Conservation (phyloP, 2,888 invertebrate species). For the Anagyrus pseudococci region DNA sequence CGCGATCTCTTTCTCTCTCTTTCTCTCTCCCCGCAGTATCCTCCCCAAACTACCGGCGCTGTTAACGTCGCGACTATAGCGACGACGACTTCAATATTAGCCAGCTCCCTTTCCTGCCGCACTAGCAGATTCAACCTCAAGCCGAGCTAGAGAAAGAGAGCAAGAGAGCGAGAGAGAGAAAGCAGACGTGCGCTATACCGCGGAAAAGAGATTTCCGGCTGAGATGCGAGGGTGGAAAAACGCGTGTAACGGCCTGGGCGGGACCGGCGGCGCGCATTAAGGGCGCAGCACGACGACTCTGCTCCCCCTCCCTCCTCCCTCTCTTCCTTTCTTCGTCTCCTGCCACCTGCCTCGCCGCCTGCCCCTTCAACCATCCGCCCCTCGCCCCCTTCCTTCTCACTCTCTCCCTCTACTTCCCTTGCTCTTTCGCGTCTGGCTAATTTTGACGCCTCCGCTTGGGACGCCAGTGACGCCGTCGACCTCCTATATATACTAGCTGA, state of each 20-base stretch:
- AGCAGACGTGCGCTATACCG: too few species aligned
- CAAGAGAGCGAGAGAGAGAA: too few species aligned
- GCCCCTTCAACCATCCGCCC: too few species aligned
- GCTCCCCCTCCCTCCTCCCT: not conserved
- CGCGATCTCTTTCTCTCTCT: too few species aligned
- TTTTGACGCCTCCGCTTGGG: conserved; percentile 30
- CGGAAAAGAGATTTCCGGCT: conserved; percentile 25
- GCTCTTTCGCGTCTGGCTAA: conserved; percentile 34
- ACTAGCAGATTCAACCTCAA: too few species aligned
- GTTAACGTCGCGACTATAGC: too few species aligned
- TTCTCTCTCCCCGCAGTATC: too few species aligned
- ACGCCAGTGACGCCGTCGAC: not conserved
- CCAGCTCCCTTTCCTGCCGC: too few species aligned
- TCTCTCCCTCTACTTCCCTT: not conserved
- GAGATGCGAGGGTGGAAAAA: conserved; percentile 10
- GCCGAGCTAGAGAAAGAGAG: too few species aligned
- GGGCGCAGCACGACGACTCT: not conserved
- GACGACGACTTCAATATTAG: not conserved
- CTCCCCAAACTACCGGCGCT: too few species aligned
- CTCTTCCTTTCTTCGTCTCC: not conserved
- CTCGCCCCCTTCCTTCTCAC: not conserved
- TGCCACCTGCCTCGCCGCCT: too few species aligned
- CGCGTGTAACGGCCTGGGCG: conserved; percentile 32
- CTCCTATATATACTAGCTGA: too few species aligned
- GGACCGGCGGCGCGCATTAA: not conserved